phyloP scores from a whole-genome alignment of 1,140 invertebrate species.

The Drosophila guanche region DNA sequence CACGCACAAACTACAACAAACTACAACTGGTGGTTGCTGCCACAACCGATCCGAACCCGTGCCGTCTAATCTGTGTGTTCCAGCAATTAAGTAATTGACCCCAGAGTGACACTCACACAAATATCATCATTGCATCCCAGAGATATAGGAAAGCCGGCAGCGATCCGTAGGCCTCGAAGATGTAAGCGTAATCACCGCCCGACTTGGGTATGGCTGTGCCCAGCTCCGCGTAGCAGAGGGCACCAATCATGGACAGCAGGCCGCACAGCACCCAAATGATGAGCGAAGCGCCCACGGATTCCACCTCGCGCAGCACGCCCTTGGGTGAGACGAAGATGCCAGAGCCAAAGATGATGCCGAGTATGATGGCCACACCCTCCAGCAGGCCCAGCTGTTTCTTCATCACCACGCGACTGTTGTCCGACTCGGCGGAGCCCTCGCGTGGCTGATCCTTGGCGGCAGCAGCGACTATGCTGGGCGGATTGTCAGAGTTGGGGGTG shows the following conservation, averaged over 20 bases:
- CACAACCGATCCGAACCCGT: too few species aligned
- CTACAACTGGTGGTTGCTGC: too few species aligned
- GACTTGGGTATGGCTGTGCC: slow-evolving; percentile 92
- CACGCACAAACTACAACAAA: slow-evolving; percentile 7
- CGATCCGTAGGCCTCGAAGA: slow-evolving; percentile 95
- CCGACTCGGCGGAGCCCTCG: slow-evolving; percentile 72
- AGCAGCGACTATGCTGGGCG: slow-evolving; percentile 31
- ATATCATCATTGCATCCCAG: slow-evolving; percentile 93
- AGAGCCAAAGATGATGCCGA: slow-evolving; percentile 95
- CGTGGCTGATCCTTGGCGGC: slow-evolving; percentile 26
- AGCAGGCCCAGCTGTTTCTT: slow-evolving; percentile 92
- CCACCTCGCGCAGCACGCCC: slow-evolving; percentile 94
- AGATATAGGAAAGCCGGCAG: slow-evolving; percentile 96
- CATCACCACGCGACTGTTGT: slow-evolving; percentile 86
- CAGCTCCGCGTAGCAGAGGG: slow-evolving; percentile 97
- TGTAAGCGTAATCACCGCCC: slow-evolving; percentile 97
- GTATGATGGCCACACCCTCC: slow-evolving; percentile 93
- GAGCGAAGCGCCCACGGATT: slow-evolving; percentile 93
- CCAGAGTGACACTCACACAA: slow-evolving; percentile 87
- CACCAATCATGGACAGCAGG: slow-evolving; percentile 93
- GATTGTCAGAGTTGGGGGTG: slow-evolving; percentile 65
- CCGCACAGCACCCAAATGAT: slow-evolving; percentile 96
- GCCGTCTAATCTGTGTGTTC: not conserved
- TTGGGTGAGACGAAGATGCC: slow-evolving; percentile 98
- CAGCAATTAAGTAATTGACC: too few species aligned